Evolutionary conservation across 2,888 invertebrate genomes (phyloP), one percentile per base, ranked within the genome.

Genomic region (Aelia acuminata): DNA sequence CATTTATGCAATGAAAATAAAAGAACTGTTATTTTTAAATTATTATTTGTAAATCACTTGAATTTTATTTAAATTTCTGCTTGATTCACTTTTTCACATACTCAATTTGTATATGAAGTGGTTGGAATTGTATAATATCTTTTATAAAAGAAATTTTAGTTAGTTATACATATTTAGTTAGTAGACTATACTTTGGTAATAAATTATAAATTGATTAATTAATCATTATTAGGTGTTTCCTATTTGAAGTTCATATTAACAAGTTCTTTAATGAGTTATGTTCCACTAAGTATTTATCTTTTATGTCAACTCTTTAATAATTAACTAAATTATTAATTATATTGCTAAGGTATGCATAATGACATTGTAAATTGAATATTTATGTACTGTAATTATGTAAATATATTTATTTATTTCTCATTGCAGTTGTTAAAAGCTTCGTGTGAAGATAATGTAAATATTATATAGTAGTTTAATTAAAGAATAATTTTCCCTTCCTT

Each of bases 1-100:
- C 89, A 53, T 87, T 89, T 35, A 88, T 89, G 84, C 89, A 89
- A 50, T 88, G 87, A 88, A 80, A 35, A n/a, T 47, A 43, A 80
- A 43, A 10, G 11, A 80, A 80, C 43, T 39, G 2, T 22, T 11
- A 80, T 43, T 8, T 43, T 80, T 43, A 80, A 43, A 70, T 35
- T 26, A 84, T 87, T 87, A 50, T 80, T 70, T 48, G 63, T 4
- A 87, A 84, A 48, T 48, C 15, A 4, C 47, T 49, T n/a, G 13
- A 48, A 49, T 84, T 26, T 31, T 39, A 75, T 22, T 75, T 43
- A 39, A 75, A 75, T 11, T 80, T 70, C 35, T 70, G 26, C 26
- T 13, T 57, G 57, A 57, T 26, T 70, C 7, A 35, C 63, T 18
- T 70, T 31, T 70, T 70, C 35, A 70, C 35, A 70, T 18, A 35